Percentiles rank a stretch among this genome's conserved stretches.
Evolutionary conservation across 2,888 invertebrate genomes (phyloP).

Genomic region (Oscheius onirici): DNA sequence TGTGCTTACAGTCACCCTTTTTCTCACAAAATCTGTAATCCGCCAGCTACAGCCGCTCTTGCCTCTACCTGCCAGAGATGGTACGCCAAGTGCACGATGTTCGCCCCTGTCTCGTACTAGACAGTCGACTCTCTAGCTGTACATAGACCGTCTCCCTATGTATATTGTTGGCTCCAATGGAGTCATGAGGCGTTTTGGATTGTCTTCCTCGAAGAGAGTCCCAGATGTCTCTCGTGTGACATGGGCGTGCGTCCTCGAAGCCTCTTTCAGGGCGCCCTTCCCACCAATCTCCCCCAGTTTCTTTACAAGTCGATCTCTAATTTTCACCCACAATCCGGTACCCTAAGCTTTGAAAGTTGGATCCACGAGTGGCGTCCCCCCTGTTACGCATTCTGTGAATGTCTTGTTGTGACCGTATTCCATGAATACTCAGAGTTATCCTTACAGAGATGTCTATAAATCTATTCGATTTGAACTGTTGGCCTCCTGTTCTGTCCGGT

Average conservation of each 20-base stretch:
- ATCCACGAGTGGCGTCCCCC: slow-evolving; percentile 28
- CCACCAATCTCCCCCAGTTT: slow-evolving; percentile 6
- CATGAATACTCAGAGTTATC: slow-evolving; percentile 30
- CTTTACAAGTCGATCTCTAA: slow-evolving; percentile 26
- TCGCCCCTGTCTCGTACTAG: slow-evolving; percentile 60
- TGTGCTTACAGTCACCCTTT: slow-evolving; percentile 38
- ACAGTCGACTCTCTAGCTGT: slow-evolving; percentile 21
- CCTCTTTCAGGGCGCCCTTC: slow-evolving; percentile 25
- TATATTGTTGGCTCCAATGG: slow-evolving; percentile 19
- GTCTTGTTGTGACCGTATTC: slow-evolving; percentile 33
- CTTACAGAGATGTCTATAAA: slow-evolving; percentile 19
- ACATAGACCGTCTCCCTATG: slow-evolving; percentile 15
- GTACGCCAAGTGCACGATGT: slow-evolving; percentile 68
- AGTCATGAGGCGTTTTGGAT: slow-evolving; percentile 6
- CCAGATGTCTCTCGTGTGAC: slow-evolving; percentile 6
- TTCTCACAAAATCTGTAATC: slow-evolving; percentile 64
- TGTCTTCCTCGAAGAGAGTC: neutral
- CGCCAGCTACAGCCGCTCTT: slow-evolving; percentile 58
- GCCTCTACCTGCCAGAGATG: slow-evolving; percentile 62
- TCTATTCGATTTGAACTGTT: neutral
- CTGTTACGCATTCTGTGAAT: slow-evolving; percentile 27
- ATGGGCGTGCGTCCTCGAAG: slow-evolving; percentile 10
- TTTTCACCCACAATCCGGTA: slow-evolving; percentile 3
- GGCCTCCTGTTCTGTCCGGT: neutral
- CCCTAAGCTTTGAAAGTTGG: slow-evolving; percentile 50